Evolutionary conservation across 2,797 vertebrate species (phyloP).

Genomic region (Loriculus beryllinus): DNA sequence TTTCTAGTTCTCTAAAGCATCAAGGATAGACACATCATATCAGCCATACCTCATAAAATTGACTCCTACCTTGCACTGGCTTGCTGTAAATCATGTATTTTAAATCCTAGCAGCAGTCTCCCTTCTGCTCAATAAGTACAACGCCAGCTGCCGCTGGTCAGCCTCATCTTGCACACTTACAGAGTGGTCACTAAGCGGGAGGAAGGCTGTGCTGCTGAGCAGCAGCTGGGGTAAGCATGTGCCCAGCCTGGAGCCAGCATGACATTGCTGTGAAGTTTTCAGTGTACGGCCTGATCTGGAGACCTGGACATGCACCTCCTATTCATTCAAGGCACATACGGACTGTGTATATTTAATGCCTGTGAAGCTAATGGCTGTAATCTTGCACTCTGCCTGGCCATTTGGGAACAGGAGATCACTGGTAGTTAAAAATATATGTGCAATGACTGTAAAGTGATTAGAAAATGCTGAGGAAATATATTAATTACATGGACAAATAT

Average conservation of each 20-base stretch:
- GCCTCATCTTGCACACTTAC: not conserved
- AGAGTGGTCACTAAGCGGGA: not conserved
- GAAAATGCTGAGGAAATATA: not conserved
- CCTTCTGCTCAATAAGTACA: not conserved
- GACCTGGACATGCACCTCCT: not conserved
- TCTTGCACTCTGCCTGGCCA: not conserved
- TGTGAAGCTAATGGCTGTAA: not conserved
- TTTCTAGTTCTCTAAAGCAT: constrained; percentile 3
- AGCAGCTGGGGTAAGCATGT: not conserved
- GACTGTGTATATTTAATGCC: not conserved
- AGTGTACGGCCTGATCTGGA: not conserved
- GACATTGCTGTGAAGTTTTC: not conserved
- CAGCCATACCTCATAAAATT: constrained; percentile 30
- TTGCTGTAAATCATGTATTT: constrained; percentile 18
- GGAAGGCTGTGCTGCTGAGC: not conserved
- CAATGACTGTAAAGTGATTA: not conserved
- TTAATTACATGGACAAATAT: not conserved
- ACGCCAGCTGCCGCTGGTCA: not conserved
- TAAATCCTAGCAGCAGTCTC: not conserved
- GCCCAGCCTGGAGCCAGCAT: not conserved
- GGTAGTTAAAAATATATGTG: not conserved
- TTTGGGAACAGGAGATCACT: not conserved
- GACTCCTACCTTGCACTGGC: not conserved
- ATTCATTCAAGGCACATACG: not conserved
- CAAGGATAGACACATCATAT: not conserved